phyloP scores from a whole-genome alignment of 2,888 invertebrate genomes.

The Drepana falcataria region DNA sequence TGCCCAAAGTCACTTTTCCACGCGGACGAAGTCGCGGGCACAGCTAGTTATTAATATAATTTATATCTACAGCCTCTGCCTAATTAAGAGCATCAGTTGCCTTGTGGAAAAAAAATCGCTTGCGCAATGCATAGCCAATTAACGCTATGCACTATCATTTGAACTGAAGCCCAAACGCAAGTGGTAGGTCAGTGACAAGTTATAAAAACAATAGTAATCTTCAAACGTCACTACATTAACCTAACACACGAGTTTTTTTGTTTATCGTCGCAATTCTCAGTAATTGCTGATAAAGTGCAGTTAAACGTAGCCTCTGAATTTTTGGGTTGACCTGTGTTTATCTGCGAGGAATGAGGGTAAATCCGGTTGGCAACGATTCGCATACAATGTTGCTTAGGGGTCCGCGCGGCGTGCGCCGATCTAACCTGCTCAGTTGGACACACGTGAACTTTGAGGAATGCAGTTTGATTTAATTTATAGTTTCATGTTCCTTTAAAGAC shows the following conservation, averaged over 20 bases:
- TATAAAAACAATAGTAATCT: conserved; percentile 4
- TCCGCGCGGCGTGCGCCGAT: conserved; percentile 10
- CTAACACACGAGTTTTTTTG: not conserved
- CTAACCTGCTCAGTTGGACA: not conserved
- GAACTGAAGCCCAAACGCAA: not conserved
- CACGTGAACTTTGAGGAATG: not conserved
- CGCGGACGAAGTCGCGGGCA: no score
- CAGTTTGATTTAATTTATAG: not conserved
- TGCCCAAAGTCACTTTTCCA: no score
- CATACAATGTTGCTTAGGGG: conserved; percentile 28
- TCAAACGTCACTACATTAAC: conserved; percentile 2
- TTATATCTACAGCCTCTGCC: no score
- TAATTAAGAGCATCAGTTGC: not conserved
- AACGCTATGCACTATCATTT: not conserved
- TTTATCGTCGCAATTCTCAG: not conserved
- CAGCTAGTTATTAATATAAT: no score
- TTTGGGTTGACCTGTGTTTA: conserved; percentile 40
- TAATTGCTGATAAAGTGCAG: not conserved
- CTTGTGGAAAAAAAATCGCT: not conserved
- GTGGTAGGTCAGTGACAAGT: conserved; percentile 15
- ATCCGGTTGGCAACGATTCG: conserved; percentile 50
- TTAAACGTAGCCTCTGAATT: conserved; percentile 28
- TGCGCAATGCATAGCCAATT: not conserved
- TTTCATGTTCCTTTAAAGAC: no score
- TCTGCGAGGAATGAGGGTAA: conserved; percentile 27